Evolutionary conservation across 2,888 invertebrate genomes (phyloP), one percentile per base, ranked within the genome.

Genomic region (Fragum sueziense): DNA sequence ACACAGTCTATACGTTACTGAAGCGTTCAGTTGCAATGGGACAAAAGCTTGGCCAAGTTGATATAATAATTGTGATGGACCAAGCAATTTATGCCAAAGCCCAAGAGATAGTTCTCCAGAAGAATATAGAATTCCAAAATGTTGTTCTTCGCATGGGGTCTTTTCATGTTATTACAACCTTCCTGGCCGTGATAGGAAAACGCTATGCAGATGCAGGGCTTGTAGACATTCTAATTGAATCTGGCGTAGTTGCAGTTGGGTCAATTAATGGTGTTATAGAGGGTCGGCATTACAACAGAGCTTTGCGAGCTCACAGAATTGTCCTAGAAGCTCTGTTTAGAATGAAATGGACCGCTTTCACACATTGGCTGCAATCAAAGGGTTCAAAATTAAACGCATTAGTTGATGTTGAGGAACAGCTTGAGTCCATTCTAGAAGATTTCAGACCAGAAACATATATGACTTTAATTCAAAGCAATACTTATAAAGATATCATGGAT

Each of bases 211-310:
- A 75, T 75, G 74, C 71, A 27, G 81, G 77, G 11, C 33, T 75
- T 7, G 31, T 22, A 17, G 76, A 79, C 25, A 17, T 76, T 1
- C 27, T 25, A 4, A 41, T 72, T 17, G 71, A 78, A 52, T 37
- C 77, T 6, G 61, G 77, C 0, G 51, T 80, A n/a, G 25, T 72
- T n/a, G 78, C 76, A 22, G 52, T 52, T 27, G 74, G 78, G 6
- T 80, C 80, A 14, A 29, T 77, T 4, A 25, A 25, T 22, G 70
- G 67, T 22, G 80, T 85, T 2, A 25, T 79, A n/a, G 65, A 52
- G 17, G 82, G 76, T 14, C 33, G 67, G 17, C 57, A 78, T 17
- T 82, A 85, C 34, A 82, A 84, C 69, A 29, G 82, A n/a, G 74
- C 75, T 41, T 33, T 80, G 3, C 57, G 80, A n/a, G 4, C 71